Evolutionary conservation across 2,888 invertebrate genomes (phyloP).

Genomic region (Matsumyia berberina): DNA sequence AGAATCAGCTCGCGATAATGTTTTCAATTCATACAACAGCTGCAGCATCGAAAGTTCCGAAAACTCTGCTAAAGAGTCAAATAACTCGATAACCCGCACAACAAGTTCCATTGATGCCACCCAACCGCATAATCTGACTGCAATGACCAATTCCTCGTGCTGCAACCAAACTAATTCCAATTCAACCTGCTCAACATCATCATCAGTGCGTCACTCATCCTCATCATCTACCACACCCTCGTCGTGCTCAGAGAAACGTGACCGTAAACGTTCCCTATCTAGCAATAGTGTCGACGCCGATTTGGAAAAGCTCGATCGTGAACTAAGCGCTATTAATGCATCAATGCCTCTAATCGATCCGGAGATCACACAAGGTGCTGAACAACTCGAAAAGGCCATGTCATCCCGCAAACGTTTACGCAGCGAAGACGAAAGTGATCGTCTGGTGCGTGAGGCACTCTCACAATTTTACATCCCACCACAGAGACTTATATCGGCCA

Average conservation of each 20-base stretch:
- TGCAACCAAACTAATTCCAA: conserved; percentile 65
- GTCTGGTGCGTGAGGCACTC: conserved; percentile 88
- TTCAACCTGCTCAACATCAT: conserved; percentile 52
- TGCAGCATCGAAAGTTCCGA: conserved; percentile 79
- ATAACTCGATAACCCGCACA: conserved; percentile 41
- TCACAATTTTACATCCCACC: conserved; percentile 90
- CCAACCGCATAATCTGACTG: conserved; percentile 72
- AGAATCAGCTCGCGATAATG: conserved; percentile 83
- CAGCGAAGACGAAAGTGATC: conserved; percentile 88
- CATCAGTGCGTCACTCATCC: conserved; percentile 39
- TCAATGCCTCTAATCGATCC: conserved; percentile 84
- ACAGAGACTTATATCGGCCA: conserved; percentile 88
- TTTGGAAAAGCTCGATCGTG: conserved; percentile 84
- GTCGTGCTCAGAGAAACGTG: conserved; percentile 59
- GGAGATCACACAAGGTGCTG: conserved; percentile 84
- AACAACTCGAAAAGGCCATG: conserved; percentile 83
- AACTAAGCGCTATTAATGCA: conserved; percentile 84
- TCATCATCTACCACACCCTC: conserved; percentile 48
- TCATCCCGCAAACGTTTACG: conserved; percentile 84
- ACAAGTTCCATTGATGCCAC: conserved; percentile 66
- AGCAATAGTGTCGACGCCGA: conserved; percentile 84
- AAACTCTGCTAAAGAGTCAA: conserved; percentile 67
- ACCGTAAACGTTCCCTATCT: conserved; percentile 81
- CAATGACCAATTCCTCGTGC: conserved; percentile 67
- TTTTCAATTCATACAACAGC: conserved; percentile 82